Evolutionary conservation across 2,797 vertebrate genomes (phyloP).

Genomic region (Tapera naevia): DNA sequence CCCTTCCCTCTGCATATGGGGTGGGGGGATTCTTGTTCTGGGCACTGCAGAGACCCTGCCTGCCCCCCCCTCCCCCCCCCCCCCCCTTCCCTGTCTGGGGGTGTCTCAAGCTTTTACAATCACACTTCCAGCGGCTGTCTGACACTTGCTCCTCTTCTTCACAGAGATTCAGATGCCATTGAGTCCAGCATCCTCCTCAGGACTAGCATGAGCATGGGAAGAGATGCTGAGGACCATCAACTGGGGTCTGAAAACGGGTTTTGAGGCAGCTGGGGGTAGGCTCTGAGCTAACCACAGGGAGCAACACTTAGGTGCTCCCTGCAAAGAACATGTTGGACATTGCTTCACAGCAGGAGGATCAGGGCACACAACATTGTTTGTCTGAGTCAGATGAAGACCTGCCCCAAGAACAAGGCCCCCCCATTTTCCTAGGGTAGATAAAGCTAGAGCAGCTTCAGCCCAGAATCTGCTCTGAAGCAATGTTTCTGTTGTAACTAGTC

Average conservation of each 20-base stretch:
- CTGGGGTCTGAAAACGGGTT: neutral
- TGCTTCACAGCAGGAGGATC: neutral
- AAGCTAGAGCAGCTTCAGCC: neutral
- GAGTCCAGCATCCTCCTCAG: neutral
- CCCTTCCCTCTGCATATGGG: neutral
- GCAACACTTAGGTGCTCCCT: neutral
- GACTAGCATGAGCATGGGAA: fast-evolving
- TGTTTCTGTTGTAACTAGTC: no score
- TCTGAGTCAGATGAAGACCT: neutral
- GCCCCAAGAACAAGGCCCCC: fast-evolving
- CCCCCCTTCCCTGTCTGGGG: neutral
- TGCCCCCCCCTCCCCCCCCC: neutral
- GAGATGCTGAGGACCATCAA: neutral
- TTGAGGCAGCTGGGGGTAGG: neutral
- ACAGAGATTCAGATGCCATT: neutral
- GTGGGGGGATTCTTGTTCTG: neutral
- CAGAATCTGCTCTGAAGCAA: neutral
- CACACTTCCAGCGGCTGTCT: neutral
- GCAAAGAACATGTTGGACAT: neutral
- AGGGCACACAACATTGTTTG: neutral
- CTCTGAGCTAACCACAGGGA: neutral
- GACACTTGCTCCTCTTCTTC: neutral
- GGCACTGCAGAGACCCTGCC: neutral
- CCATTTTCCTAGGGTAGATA: neutral
- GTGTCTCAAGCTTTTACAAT: neutral